phyloP scores from a whole-genome alignment of 2,113 vertebrate species.

The Todiramphus chloris region DNA sequence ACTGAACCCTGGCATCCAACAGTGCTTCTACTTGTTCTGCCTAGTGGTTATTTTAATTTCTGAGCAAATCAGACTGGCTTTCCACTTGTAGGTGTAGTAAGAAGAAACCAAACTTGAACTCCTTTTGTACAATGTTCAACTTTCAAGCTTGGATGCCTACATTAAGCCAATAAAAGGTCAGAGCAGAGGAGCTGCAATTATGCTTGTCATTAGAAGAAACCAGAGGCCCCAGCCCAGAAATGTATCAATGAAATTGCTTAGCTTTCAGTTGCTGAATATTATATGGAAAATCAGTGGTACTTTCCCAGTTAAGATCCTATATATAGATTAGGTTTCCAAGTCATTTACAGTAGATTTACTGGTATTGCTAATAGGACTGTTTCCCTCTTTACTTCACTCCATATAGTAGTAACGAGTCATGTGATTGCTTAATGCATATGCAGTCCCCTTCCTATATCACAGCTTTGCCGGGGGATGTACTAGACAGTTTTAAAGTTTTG shows the following conservation, averaged over 20 bases:
- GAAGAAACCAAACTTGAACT: neutral
- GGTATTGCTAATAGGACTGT: neutral
- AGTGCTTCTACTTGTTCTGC: neutral
- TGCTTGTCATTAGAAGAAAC: neutral
- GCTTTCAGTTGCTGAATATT: neutral
- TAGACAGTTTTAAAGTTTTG: neutral
- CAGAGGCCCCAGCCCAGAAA: neutral
- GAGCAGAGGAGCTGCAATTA: constrained; percentile 36
- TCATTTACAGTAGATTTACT: neutral
- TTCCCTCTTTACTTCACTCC: neutral
- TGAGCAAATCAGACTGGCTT: constrained; percentile 32
- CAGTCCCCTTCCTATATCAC: neutral
- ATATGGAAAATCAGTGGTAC: neutral
- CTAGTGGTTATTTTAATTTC: constrained; percentile 38
- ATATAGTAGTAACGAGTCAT: neutral
- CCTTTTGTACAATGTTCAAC: neutral
- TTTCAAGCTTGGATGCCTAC: constrained; percentile 25
- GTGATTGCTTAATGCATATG: neutral
- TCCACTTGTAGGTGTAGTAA: constrained; percentile 47
- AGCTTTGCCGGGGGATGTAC: neutral
- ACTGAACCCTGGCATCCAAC: neutral
- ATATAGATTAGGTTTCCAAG: neutral
- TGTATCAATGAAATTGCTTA: constrained; percentile 12
- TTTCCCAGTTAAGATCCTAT: neutral
- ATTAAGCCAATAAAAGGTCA: constrained; percentile 49